Conservation (phyloP, 2,797 vertebrate genomes). For the Periparus ater region DNA sequence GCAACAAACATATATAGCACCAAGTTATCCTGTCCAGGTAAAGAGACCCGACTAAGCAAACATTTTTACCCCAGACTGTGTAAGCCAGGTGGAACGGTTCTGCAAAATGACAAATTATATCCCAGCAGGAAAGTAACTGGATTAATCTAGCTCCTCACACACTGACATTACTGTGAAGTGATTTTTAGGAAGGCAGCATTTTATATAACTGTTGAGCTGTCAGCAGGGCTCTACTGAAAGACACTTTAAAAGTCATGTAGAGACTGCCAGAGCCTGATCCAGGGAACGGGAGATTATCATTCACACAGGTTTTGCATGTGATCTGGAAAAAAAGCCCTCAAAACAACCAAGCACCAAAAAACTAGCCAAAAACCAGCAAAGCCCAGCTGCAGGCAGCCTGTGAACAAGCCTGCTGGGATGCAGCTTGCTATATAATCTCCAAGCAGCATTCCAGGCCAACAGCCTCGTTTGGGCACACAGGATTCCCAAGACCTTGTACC, state of each 20-base stretch:
- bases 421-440: not conserved
- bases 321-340: not conserved
- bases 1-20: not conserved
- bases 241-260: constrained; percentile 4
- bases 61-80: not conserved
- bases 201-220: constrained; percentile 23
- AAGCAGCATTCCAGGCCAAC: not conserved
- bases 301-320: not conserved
- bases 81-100: not conserved
- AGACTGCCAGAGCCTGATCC: not conserved
- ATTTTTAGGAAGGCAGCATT: constrained; percentile 33
- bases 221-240: constrained; percentile 22
- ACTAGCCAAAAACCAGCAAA: not conserved
- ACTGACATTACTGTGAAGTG: not conserved
- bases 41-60: not conserved
- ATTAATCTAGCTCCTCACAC: not conserved
- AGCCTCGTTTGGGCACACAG: not conserved
- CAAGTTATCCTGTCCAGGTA: not conserved
- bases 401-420: not conserved
- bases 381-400: not conserved
- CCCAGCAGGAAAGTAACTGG: not conserved
- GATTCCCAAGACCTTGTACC: not conserved
- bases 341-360: not conserved
- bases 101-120: constrained; percentile 24
- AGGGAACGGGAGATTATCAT: not conserved